Evolutionary conservation across 2,888 invertebrate species (phyloP), one percentile per base, ranked within the genome.

Genomic region (Leptinotarsa juncta): DNA sequence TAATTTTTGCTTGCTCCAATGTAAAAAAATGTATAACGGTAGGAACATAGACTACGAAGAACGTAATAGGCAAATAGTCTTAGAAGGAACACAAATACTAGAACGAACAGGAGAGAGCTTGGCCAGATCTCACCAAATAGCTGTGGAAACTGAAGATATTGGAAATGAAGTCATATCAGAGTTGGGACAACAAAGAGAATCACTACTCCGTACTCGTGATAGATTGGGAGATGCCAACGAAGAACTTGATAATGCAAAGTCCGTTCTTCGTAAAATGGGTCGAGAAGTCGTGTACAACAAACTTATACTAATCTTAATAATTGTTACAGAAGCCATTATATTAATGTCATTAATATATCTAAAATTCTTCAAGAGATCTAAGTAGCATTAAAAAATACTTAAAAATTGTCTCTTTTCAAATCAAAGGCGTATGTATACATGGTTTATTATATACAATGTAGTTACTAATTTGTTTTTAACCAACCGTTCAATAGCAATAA

Each of bases 151-250:
- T 0, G 96, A 96, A 87, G 90, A 91, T 82, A 91, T 96, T 78
- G 96, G 95, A 7, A 91, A 92, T 1, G 94, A 93, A 85, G 94
- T 95, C 2, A 90, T 96, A 10, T 90, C 91, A 0, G 96, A 96
- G 81, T 88, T 96, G 53, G 92, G 92, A 2, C 91, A 90, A 75
- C 96, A 96, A 87, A 88, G 96, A 72, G 95, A 96, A 84, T 90
- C 94, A 0, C 87, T 96, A 4, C 84, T 93, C 4, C 88, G 94
- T 73, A 91, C 92, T 3, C 90, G 91, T 81, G 90, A 90, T 70
- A 89, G 95, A 75, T 88, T 96, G 12, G 90, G 91, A 53, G 92
- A 93, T 81, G 94, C 95, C 3, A 93, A 95, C 84, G 90, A 91
- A 75, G 93, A 93, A 81, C 86, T 96, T 67, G 90, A 91, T 42